These are phyloP conservation scores for Bolinopsis microptera DNA, from an alignment of 37 sponge, comb jelly and placozoan genomes.

Conservation along the genomic window DNA sequence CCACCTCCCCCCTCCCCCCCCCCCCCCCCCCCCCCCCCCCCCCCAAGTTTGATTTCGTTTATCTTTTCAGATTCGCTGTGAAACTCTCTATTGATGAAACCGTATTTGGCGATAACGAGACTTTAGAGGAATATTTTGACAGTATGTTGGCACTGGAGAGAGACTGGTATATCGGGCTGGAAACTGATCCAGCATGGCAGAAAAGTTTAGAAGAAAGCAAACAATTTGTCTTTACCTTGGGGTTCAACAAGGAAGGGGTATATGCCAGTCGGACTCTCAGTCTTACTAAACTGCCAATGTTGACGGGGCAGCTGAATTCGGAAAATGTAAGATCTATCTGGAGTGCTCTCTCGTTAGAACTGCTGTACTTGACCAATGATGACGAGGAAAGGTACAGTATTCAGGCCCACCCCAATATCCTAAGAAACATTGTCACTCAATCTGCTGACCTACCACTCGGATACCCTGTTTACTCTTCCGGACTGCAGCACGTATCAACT, in stretches of 20 bases:
- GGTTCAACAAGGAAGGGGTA: constrained; percentile 69
- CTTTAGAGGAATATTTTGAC: constrained; percentile 67
- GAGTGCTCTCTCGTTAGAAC: constrained; percentile 78
- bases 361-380: constrained; percentile 86
- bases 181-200: constrained; percentile 71
- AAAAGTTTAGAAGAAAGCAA: constrained; percentile 55
- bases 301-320: constrained; percentile 74
- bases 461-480: constrained; percentile 76
- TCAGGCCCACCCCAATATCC: constrained; percentile 78
- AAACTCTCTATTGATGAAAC: constrained; percentile 82
- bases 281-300: constrained; percentile 71
- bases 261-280: constrained; percentile 77
- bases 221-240: constrained; percentile 77
- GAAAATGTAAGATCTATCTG: constrained; percentile 73
- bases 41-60: no score
- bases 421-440: constrained; percentile 82
- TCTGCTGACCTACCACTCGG: constrained; percentile 82
- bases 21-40: no score
- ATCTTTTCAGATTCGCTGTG: constrained; percentile 78
- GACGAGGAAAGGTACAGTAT: constrained; percentile 95
- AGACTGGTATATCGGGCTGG: constrained; percentile 74
- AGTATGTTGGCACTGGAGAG: constrained; percentile 70
- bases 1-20: no score
- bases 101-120: constrained; percentile 73
- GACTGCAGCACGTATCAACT: no score